Conservation (phyloP, 2,888 invertebrate genomes). For the Ichneumoninae sp. region DNA sequence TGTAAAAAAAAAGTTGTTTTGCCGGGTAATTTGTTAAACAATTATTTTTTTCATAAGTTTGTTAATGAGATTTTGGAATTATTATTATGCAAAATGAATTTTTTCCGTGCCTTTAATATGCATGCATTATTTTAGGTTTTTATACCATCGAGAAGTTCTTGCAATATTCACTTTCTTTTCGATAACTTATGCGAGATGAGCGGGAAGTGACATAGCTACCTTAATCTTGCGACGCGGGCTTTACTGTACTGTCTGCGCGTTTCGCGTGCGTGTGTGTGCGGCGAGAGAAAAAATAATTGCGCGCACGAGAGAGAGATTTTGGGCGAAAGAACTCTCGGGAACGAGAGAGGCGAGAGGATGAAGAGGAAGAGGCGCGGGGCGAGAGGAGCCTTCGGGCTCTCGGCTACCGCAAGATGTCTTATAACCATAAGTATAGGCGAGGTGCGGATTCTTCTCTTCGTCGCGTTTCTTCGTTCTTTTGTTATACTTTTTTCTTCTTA, state of each 20-base stretch:
- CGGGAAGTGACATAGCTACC: no score
- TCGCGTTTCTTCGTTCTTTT: constrained; percentile 37
- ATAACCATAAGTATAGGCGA: constrained; percentile 38
- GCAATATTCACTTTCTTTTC: no score
- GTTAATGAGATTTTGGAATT: no score
- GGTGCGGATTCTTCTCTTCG: constrained; percentile 41
- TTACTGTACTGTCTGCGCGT: neutral
- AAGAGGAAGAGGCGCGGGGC: constrained; percentile 18
- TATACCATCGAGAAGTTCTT: no score
- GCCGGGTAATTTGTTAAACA: no score
- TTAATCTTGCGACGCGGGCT: neutral
- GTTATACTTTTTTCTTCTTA: constrained; percentile 15
- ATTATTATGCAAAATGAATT: no score
- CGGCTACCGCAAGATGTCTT: constrained; percentile 57
- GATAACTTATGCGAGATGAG: no score
- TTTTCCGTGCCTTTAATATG: no score
- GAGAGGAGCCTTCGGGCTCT: constrained; percentile 52
- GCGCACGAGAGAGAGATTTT: constrained; percentile 56
- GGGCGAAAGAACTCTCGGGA: constrained; percentile 60
- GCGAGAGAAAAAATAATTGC: constrained; percentile 60
- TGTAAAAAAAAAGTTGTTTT: no score
- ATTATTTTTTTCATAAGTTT: no score
- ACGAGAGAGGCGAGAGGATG: constrained; percentile 15
- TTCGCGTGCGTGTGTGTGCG: neutral
- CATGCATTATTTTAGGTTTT: no score